Base-by-base conservation (phyloP, 1,140 invertebrate genomes). In the Drosophila kohkoa region DNA sequence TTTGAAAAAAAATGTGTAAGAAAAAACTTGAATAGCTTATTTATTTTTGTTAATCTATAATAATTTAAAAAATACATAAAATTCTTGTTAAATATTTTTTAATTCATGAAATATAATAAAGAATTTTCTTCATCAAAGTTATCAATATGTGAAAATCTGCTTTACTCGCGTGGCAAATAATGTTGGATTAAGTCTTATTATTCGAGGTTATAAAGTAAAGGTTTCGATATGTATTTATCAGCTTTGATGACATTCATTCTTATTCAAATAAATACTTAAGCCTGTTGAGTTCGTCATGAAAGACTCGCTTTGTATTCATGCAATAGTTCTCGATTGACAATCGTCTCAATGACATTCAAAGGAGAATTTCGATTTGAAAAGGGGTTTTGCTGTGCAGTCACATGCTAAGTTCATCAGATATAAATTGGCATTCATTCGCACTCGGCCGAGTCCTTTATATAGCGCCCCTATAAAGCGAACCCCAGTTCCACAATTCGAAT, bases 391-490 rank as follows among this genome's bases (percentile, higher is more conserved):
- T 57, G 43, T 48, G 16, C 51, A 57, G 41, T 41, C 57, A 28
- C 45, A 41, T 65, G 63, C 63, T 45, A 54, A 65, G 43, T 49
- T 66, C 54, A 62, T 38, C 65, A 20, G 57, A 62, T 69, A 69
- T 69, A 69, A 62, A 69, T 70, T 82, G 65, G 70, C 75, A 82
- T 75, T 75, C 79, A 52, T 82, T 77, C 63, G 73, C 80, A 82
- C 64, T 82, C 41, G 72, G 63, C 55, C 79, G 38, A 65, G 13
- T 46, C 28, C 57, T 62, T 52, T 71, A 62, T 71, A 62, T 45
- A 11, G 55, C 15, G 59, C 62, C 65, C 30, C 48, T 49, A 58
- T 74, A 48, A 25, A 60, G 45, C 49, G 25, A 65, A 60, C 64
- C 51, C 65, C 75, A 51, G 30, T 68, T n/a, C 41, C 59, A 73